Conservation (phyloP, 2,113 vertebrate genomes). For the Sebastes fasciatus region DNA sequence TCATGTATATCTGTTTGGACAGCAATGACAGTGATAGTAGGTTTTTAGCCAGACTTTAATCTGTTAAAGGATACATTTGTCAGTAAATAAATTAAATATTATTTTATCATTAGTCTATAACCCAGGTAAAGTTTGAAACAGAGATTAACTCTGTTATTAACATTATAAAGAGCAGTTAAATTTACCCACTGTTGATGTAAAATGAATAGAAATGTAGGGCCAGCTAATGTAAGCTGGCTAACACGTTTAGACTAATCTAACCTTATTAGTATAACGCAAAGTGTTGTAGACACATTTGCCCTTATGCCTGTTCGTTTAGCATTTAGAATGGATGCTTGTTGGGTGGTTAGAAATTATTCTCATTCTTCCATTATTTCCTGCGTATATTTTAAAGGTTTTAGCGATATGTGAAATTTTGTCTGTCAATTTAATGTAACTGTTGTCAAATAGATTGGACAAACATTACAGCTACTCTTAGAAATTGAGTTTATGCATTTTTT, state of each 20-base stretch:
- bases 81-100: not conserved
- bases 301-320: slow-evolving; percentile 3
- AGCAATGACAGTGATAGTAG: not conserved
- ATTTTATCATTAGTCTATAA: slow-evolving; percentile 1
- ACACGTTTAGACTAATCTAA: slow-evolving; percentile 12
- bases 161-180: slow-evolving; percentile 16
- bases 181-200: slow-evolving; percentile 10
- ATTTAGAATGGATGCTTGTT: slow-evolving; percentile 4
- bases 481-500: not conserved
- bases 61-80: slow-evolving; percentile 5
- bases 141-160: not conserved
- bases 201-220: slow-evolving; percentile 9
- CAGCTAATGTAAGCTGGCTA: not conserved
- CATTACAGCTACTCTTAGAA: slow-evolving; percentile 13
- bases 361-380: not conserved
- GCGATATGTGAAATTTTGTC: not conserved
- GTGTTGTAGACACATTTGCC: slow-evolving; percentile 14
- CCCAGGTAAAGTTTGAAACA: not conserved
- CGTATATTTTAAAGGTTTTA: not conserved
- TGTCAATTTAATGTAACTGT: slow-evolving; percentile 15
- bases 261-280: slow-evolving; percentile 14
- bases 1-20: not conserved
- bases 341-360: not conserved
- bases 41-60: slow-evolving; percentile 3
- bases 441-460: slow-evolving; percentile 20